Evolutionary conservation across 2,113 vertebrate genomes (phyloP), one percentile per base, ranked within the genome.

Genomic region (Tympanuchus pallidicinctus): DNA sequence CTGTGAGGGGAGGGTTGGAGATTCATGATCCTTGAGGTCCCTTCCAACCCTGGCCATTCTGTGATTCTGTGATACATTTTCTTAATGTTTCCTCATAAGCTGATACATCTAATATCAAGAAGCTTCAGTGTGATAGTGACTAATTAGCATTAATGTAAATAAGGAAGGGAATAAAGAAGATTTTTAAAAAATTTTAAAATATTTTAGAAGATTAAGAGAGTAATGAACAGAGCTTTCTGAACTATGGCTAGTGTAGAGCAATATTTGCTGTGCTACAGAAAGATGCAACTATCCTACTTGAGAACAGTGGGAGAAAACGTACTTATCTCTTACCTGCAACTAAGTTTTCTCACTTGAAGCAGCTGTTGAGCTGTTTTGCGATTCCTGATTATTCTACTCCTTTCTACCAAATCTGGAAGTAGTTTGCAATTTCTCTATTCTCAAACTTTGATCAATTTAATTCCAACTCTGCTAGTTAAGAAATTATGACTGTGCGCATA

Each of bases 291-390:
- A 76, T 20, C 59, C 40, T 54, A 47, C 52, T 65, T 67, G 47
- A 81, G 76, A 38, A 86, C 21, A 82, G 32, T 7, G 43, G 16
- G 52, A 84, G 67, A 88, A 88, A 43, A 72, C n/a, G 56, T 28
- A 72, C 87, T 94, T 73, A 82, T 87, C 40, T 94, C 66, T 90
- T 85, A 96, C 81, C 89, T 94, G 78, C 70, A 93, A 86, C 75
- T 82, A 92, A 79, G 83, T 75, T 86, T 92, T 90, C 86, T 87
- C 28, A 82, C 86, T 54, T 86, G 61, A 95, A 92, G 70, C 83
- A 92, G 40, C 30, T 92, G 59, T 54, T 93, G 81, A 82, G 82
- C 77, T 94, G 77, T 77, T 93, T 57, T 90, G 73, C 30, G 45
- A 79, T 28, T 82, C 63, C 36, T 57, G 57, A 45, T 86, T 92